Conservation (phyloP, 2,888 invertebrate genomes). For the Cephalotes varians region DNA sequence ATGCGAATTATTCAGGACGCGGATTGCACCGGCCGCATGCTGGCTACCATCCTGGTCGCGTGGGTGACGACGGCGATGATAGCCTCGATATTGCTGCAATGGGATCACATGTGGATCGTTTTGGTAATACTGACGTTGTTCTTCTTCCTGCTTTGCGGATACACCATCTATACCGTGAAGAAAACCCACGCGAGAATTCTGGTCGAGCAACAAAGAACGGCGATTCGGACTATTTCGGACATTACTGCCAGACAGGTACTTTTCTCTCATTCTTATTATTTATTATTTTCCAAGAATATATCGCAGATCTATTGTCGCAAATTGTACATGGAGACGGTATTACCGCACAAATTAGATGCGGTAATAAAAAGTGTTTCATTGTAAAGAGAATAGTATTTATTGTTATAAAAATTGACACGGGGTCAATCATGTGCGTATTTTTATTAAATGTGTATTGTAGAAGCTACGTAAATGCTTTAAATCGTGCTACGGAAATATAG, state of each 20-base stretch:
- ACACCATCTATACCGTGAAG: constrained; percentile 74
- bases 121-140: constrained; percentile 76
- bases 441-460: no score
- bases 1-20: constrained; percentile 66
- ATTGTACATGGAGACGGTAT: background rate
- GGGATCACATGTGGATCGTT: constrained; percentile 81
- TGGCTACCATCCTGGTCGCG: constrained; percentile 77
- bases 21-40: constrained; percentile 77
- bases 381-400: no score
- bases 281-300: background rate
- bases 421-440: no score
- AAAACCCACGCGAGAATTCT: constrained; percentile 42
- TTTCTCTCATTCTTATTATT: background rate
- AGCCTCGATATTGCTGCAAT: constrained; percentile 76
- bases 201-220: constrained; percentile 34
- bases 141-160: constrained; percentile 78
- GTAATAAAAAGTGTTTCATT: background rate
- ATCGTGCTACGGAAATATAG: no score
- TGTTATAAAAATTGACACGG: no score
- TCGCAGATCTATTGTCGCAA: background rate
- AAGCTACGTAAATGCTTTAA: no score
- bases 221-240: constrained; percentile 40
- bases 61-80: constrained; percentile 79
- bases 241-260: constrained; percentile 69
- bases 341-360: background rate